A percentile compares a stretch with the other conserved stretches of the same genome.
Evolutionary conservation across 2,797 vertebrate genomes (phyloP).

Genomic region (Chelonia mydas): DNA sequence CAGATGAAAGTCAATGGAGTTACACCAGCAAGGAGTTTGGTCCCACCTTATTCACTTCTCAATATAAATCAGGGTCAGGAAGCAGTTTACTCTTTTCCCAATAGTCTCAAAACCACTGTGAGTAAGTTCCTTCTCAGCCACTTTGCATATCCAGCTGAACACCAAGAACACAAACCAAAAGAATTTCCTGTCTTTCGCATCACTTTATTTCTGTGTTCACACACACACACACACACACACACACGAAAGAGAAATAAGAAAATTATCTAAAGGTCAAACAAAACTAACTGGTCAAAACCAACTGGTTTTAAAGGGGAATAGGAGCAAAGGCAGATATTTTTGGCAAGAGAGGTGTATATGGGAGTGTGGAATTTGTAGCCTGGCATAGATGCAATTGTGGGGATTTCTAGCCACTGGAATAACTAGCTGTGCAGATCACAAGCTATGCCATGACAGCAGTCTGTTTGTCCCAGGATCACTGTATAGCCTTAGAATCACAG

Average conservation of each 20-base stretch:
- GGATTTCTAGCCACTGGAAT: background rate
- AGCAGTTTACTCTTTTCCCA: constrained; percentile 36
- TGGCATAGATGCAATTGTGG: rapidly evolving
- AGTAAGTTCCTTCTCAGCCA: constrained; percentile 60
- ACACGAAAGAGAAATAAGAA: background rate
- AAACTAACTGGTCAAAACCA: background rate
- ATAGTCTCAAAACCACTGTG: constrained; percentile 32
- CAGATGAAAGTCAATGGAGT: background rate
- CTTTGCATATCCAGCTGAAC: constrained; percentile 49
- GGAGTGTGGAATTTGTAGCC: rapidly evolving
- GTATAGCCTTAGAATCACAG: background rate
- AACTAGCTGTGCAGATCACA: rapidly evolving
- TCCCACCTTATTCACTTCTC: background rate
- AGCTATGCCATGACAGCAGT: background rate
- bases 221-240: too few species aligned
- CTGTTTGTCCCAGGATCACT: background rate
- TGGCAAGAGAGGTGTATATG: background rate
- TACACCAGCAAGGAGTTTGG: background rate
- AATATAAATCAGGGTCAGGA: constrained; percentile 18
- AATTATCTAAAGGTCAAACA: constrained; percentile 1
- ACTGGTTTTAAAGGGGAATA: background rate
- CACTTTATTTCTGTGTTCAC: constrained; percentile 14
- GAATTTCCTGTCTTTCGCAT: constrained; percentile 47
- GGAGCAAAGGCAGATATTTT: constrained; percentile 1
- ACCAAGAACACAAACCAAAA: constrained; percentile 14